A percentile compares a stretch with the other conserved stretches of the same genome.
phyloP scores from a whole-genome alignment of 2,888 invertebrate species.

The Synanthedon tipuliformis region DNA sequence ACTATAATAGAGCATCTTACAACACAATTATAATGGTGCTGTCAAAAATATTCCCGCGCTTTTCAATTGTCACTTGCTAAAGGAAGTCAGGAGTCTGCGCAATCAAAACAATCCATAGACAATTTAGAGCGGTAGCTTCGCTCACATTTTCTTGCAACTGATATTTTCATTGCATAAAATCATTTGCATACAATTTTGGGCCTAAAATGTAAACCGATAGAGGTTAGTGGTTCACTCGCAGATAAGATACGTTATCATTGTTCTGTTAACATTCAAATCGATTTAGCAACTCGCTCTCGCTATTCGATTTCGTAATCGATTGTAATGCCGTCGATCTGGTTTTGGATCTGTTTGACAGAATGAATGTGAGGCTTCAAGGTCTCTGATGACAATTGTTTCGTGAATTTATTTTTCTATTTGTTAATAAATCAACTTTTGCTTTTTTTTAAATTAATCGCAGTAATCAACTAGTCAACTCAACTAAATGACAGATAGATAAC shows the following conservation, averaged over 20 bases:
- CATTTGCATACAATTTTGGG: slow-evolving; percentile 1
- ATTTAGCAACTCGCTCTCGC: slow-evolving; percentile 8
- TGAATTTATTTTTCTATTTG: not conserved
- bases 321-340: slow-evolving; percentile 32
- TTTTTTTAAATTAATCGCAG: no score
- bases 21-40: no score
- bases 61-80: not conserved
- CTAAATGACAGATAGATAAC: no score
- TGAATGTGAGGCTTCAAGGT: slow-evolving; percentile 27
- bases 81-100: slow-evolving; percentile 1
- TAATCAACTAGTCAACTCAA: no score
- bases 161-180: not conserved
- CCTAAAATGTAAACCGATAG: slow-evolving; percentile 1
- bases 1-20: no score
- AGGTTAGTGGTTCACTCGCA: slow-evolving; percentile 1
- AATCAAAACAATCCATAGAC: not conserved
- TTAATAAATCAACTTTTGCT: not conserved
- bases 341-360: slow-evolving; percentile 31
- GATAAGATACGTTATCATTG: slow-evolving; percentile 3
- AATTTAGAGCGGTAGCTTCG: slow-evolving; percentile 3
- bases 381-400: slow-evolving; percentile 26
- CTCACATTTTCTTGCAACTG: not conserved
- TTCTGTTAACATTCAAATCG: slow-evolving; percentile 4
- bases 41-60: not conserved
- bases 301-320: slow-evolving; percentile 29